phyloP scores from a whole-genome alignment of 37 sponge, comb jelly and placozoan species.

The Eunapius fragilis region DNA sequence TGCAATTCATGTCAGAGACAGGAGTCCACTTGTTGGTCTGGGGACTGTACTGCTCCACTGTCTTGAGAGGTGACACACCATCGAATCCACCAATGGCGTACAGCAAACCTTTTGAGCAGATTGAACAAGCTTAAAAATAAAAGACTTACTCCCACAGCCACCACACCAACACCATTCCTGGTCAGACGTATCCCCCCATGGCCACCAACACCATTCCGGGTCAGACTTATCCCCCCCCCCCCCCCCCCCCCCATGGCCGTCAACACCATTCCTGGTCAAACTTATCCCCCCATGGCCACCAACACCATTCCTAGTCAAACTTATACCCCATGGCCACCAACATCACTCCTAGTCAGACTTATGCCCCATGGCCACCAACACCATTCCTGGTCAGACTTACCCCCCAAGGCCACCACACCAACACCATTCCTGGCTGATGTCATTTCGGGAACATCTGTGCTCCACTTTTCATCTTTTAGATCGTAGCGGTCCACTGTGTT shows the following conservation, averaged over 20 bases:
- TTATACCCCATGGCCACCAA: too few relatives aligned
- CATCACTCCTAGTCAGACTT: too few relatives aligned
- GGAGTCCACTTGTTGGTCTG: constrained; percentile 41
- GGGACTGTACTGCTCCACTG: constrained; percentile 46
- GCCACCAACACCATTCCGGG: background rate
- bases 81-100: constrained; percentile 77
- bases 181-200: too few relatives aligned
- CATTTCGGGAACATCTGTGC: constrained; percentile 35
- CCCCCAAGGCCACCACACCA: constrained; percentile 47
- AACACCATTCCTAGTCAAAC: constrained; percentile 56
- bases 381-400: background rate
- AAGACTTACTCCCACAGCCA: too few relatives aligned
- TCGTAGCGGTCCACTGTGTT: constrained; percentile 62
- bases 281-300: too few relatives aligned
- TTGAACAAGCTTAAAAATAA: background rate
- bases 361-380: too few relatives aligned
- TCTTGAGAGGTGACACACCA: constrained; percentile 59
- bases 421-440: constrained; percentile 56
- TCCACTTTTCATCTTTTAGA: constrained; percentile 40
- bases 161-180: too few relatives aligned
- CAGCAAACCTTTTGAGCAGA: constrained; percentile 27
- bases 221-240: constrained; percentile 14
- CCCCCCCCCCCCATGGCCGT: too few relatives aligned
- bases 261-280: constrained; percentile 61
- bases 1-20: constrained; percentile 43